Evolutionary conservation across 2,797 vertebrate genomes (phyloP), one percentile per base, ranked within the genome.

Genomic region (Erpetoichthys calabaricus): DNA sequence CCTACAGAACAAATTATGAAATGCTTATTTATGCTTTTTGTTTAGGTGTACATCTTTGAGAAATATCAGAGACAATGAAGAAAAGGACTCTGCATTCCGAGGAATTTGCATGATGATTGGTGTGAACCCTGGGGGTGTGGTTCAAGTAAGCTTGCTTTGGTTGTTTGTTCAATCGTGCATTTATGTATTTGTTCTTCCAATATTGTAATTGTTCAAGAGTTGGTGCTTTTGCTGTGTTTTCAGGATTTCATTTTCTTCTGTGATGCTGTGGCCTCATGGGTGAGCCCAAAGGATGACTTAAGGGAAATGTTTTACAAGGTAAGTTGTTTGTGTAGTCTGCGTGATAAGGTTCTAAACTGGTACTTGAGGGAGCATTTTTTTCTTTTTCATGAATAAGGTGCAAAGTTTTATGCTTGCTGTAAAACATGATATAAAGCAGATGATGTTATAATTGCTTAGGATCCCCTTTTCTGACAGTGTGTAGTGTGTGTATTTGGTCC

Each of bases 171-270:
- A 43, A 8, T 53, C 42, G 43, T 59, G 3, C 2, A n/a, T 57
- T 4, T 42, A 7, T 41, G 6, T 55, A 8, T 7, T 53, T 4
- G 52, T 43, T 25, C 25, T 25, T 25, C 1, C 25, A 25, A 25
- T 25, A 25, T 25, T 25, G 25, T 1, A 25, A 25, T 25, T 25
- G 25, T 25, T 25, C 25, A 25, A 25, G 25, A 25, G 25, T 25
- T 2, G 25, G 2, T 25, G 25, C 64, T 41, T 41, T 57, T 3
- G 61, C 58, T 60, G 2, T 45, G 9, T 68, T 60, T 74, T 51
- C 68, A 96, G 91, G 92, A 94, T 65, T 94, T 95, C 73, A 95
- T 94, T 68, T 95, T 94, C 77, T 94, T 96, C 83, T 96, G 91
- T 45, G 92, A 95, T 0, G 92, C 92, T 0, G 92, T 95, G 57